phyloP scores from a whole-genome alignment of 2,888 invertebrate species.

The Entomobrya proxima region DNA sequence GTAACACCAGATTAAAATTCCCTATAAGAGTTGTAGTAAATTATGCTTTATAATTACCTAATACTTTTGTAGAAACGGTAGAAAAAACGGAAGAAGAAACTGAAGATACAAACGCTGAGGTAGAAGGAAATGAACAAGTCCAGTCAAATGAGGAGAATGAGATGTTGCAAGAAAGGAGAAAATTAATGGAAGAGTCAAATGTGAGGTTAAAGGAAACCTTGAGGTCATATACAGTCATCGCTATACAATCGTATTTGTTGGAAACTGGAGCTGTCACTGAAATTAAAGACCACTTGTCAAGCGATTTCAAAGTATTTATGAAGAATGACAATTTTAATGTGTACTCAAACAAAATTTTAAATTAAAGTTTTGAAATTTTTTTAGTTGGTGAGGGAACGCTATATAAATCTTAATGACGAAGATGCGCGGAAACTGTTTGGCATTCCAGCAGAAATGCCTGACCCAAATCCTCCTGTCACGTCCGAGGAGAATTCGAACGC shows the following conservation, averaged over 20 bases:
- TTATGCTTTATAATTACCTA: not conserved
- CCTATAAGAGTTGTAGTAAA: not conserved
- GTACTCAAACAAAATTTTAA: not conserved
- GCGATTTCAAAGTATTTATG: constrained; percentile 70
- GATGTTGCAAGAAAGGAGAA: not conserved
- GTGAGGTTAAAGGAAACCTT: constrained; percentile 66
- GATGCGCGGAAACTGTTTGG: constrained; percentile 71
- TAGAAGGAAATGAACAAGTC: not conserved
- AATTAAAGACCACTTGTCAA: constrained; percentile 71
- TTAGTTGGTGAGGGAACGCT: constrained; percentile 71
- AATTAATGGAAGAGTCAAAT: constrained; percentile 68
- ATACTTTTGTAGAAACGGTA: not conserved
- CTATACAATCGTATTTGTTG: constrained; percentile 72
- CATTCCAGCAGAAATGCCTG: constrained; percentile 72
- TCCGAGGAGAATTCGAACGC: not conserved
- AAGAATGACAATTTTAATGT: not conserved
- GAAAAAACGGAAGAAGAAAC: not conserved
- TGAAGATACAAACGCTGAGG: not conserved
- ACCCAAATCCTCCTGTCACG: constrained; percentile 51
- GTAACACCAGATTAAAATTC: too few species aligned
- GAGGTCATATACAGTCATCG: constrained; percentile 70
- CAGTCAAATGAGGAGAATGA: constrained; percentile 10
- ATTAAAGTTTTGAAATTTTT: constrained; percentile 4
- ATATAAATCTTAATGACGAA: constrained; percentile 69
- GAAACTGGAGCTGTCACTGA: constrained; percentile 75